Percentiles rank a stretch among this genome's conserved stretches.
Evolutionary conservation across 2,113 vertebrate genomes (phyloP).

Genomic region (Xyliphius kryptos): DNA sequence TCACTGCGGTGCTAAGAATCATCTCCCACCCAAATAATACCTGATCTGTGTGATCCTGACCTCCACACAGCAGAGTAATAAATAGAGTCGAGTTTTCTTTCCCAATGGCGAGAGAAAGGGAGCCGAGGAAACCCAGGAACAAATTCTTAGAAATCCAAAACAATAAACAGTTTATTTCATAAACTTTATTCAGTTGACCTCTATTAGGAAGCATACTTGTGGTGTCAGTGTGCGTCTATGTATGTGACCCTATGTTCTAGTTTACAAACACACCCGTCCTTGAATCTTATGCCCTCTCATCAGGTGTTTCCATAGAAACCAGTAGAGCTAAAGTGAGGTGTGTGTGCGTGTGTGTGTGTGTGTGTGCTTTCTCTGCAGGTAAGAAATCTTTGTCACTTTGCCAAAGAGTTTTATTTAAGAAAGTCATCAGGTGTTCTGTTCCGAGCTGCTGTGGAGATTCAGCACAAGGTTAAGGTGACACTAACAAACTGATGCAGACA

Average conservation of each 20-base stretch:
- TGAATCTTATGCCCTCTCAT: constrained; percentile 36
- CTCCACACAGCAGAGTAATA: too few species aligned
- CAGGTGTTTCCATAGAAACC: constrained; percentile 44
- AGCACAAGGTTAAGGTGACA: not conserved
- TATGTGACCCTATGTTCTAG: constrained; percentile 37
- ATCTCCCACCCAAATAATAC: too few species aligned
- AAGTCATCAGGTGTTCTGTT: not conserved
- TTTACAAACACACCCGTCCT: constrained; percentile 45
- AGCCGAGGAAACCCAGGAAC: too few species aligned
- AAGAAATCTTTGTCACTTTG: constrained; percentile 21
- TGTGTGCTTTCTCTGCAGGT: constrained; percentile 30
- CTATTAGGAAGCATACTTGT: constrained; percentile 15
- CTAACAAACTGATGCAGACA: constrained; percentile 3
- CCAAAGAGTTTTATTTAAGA: constrained; percentile 12
- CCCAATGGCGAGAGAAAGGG: too few species aligned
- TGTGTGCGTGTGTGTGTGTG: constrained; percentile 13
- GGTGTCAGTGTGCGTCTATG: constrained; percentile 2
- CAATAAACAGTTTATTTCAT: too few species aligned
- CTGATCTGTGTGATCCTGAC: too few species aligned
- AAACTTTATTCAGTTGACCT: constrained; percentile 13
- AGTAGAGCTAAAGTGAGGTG: not conserved
- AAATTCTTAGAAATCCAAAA: too few species aligned
- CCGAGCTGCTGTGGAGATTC: not conserved
- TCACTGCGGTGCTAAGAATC: too few species aligned
- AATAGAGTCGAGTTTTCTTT: too few species aligned